Evolutionary conservation across 2,797 vertebrate species (phyloP).

Genomic region (Sternotherus odoratus): DNA sequence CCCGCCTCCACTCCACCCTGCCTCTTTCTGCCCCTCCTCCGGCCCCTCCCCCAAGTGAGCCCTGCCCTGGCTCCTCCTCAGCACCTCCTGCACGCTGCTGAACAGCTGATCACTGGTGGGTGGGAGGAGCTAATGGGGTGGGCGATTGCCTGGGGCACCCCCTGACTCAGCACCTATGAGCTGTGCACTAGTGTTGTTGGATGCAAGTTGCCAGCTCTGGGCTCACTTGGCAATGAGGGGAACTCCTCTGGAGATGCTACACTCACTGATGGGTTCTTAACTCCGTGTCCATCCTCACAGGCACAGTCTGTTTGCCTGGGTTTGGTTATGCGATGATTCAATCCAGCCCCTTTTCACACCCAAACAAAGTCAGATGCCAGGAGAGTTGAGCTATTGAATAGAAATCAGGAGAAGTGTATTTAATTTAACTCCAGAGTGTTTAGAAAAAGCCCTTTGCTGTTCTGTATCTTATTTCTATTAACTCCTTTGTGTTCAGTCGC

Average conservation of each 20-base stretch:
- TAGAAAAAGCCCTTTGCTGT: neutral
- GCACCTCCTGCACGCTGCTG: no score
- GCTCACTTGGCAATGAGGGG: no score
- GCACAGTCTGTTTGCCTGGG: neutral
- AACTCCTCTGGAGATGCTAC: neutral
- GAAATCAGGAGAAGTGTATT: neutral
- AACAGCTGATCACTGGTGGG: no score
- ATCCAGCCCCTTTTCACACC: neutral
- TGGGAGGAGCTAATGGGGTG: no score
- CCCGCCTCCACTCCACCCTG: no score
- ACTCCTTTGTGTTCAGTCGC: neutral
- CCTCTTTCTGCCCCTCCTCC: no score
- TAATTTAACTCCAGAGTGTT: neutral
- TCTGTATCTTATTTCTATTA: slow-evolving; percentile 10
- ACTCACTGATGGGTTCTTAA: neutral
- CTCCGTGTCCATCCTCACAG: neutral
- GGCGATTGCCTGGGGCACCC: no score
- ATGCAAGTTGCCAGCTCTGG: neutral
- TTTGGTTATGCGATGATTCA: neutral
- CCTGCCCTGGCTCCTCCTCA: no score
- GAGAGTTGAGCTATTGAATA: neutral
- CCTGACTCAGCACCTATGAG: no score
- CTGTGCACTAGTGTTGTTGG: neutral
- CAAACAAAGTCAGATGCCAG: neutral
- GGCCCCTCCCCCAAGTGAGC: no score